Conservation (phyloP, 2,797 vertebrate genomes). For the Tenualosa ilisha region DNA sequence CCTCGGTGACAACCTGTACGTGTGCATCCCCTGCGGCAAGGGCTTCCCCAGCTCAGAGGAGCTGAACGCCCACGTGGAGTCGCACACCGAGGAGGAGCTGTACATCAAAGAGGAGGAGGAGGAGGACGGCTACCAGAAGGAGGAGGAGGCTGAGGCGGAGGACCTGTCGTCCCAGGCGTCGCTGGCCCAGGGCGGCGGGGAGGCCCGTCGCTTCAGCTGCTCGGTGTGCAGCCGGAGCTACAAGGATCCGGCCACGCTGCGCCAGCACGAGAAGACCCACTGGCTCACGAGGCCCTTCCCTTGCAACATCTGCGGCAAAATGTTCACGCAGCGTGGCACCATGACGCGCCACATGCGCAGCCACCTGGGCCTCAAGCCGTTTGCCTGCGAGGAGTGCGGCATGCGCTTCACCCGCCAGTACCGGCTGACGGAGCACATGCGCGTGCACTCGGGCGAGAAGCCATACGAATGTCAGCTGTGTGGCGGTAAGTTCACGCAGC, state of each 20-base stretch:
- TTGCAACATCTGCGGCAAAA: slow-evolving; percentile 98
- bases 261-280: slow-evolving; percentile 98
- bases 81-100: slow-evolving; percentile 86
- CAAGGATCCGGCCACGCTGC: slow-evolving; percentile 94
- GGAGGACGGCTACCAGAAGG: slow-evolving; percentile 73
- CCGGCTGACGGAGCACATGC: slow-evolving; percentile 99
- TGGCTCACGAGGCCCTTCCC: slow-evolving; percentile 97
- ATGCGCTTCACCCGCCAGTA: slow-evolving; percentile 99
- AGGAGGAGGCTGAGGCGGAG: slow-evolving; percentile 84
- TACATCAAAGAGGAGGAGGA: slow-evolving; percentile 85
- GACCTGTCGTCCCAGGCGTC: slow-evolving; percentile 74
- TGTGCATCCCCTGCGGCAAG: slow-evolving; percentile 89
- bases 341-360: slow-evolving; percentile 99
- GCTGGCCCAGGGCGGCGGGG: slow-evolving; percentile 63
- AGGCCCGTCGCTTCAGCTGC: slow-evolving; percentile 82
- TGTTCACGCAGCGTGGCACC: slow-evolving; percentile 98
- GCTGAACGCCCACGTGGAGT: slow-evolving; percentile 86
- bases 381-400: slow-evolving; percentile 97
- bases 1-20: slow-evolving; percentile 88
- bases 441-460: slow-evolving; percentile 98
- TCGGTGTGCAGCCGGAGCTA: slow-evolving; percentile 94
- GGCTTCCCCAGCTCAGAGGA: slow-evolving; percentile 90
- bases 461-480: slow-evolving; percentile 99
- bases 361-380: slow-evolving; percentile 97
- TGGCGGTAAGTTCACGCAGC: slow-evolving; percentile 98